Base-by-base conservation (phyloP, 2,113 vertebrate species). In the Dicaeum eximium region DNA sequence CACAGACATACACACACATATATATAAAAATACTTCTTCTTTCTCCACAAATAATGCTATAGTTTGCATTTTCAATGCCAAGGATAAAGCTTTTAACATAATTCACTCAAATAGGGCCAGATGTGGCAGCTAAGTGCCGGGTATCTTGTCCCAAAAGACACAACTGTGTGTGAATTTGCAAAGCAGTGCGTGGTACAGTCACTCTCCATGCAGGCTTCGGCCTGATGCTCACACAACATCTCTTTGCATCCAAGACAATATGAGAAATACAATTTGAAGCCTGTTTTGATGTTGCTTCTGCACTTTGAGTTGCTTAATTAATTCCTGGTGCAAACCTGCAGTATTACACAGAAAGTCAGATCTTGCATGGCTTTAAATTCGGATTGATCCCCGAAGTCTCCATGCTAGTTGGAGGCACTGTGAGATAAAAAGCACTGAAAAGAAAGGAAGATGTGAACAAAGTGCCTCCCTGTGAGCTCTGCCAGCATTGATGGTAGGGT, bases 161-260 rank as follows among this genome's bases (percentile, higher is more conserved):
- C n/a, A 56, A 22, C 13, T 61, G 11, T 21, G 51, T 15, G 13
- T 6, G n/a, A 54, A 51, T 80, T 77, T 83, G 31, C 75, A 77
- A 83, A 71, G 62, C 25, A 2, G 57, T 2, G 31, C 14, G 57
- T 51, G 37, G 37, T 11, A 50, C 53, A 61, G 7, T 23, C 69
- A 15, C 16, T 30, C 21, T 40, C 28, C 70, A 14, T 1, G 23
- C 18, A 35, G 21, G 6, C 33, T 79, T 71, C 72, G 57, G 42
- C n/a, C 44, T 50, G 38, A 56, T 1, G 0, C 17, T 38, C 31
- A 8, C 1, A 3, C 20, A 66, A 24, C 8, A 9, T 45, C 22
- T 84, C 64, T 33, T 78, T 58, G 38, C 42, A 51, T 18, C 27
- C 16, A 45, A 40, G n/a, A 54, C 21, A 78, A 56, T 6, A 37